Evolutionary conservation across 53 echinoderm and acorn worm species (phyloP).

Genomic region (Apostichopus leukothele): DNA sequence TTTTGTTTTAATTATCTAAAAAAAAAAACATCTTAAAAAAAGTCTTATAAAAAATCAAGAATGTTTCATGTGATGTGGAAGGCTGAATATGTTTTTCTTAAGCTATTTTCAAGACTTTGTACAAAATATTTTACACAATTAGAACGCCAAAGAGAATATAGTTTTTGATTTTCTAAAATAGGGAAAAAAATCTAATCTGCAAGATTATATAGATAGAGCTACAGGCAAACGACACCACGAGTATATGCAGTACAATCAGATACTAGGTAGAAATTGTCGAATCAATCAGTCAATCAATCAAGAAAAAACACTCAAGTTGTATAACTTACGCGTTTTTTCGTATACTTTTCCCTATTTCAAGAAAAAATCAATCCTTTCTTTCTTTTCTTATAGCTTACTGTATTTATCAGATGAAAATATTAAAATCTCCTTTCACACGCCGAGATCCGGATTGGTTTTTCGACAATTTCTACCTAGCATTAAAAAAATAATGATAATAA

Average conservation of each 20-base stretch:
- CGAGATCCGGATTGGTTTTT: not conserved
- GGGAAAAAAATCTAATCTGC: constrained; percentile 34
- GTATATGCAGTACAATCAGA: constrained; percentile 1
- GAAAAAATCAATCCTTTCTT: not conserved
- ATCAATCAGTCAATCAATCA: too few species aligned
- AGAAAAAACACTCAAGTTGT: too few species aligned
- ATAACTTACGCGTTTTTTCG: too few species aligned
- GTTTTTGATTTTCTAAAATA: constrained; percentile 31
- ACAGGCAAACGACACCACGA: constrained; percentile 31
- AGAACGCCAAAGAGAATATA: constrained; percentile 47
- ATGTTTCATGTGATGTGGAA: constrained; percentile 52
- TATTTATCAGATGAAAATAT: not conserved
- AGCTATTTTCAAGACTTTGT: constrained; percentile 49
- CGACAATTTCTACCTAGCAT: constrained; percentile 24
- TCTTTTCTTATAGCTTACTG: not conserved
- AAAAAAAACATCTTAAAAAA: constrained; percentile 32
- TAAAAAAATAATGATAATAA: too few species aligned
- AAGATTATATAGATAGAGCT: constrained; percentile 39
- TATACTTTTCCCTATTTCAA: too few species aligned
- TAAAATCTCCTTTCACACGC: too few species aligned
- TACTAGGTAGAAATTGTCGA: not conserved
- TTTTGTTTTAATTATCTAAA: not conserved
- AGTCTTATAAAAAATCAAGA: constrained; percentile 49
- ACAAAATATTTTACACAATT: constrained; percentile 42
- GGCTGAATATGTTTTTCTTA: constrained; percentile 44